phyloP scores from a whole-genome alignment of 2,113 vertebrate species.

The Dasypus novemcinctus region DNA sequence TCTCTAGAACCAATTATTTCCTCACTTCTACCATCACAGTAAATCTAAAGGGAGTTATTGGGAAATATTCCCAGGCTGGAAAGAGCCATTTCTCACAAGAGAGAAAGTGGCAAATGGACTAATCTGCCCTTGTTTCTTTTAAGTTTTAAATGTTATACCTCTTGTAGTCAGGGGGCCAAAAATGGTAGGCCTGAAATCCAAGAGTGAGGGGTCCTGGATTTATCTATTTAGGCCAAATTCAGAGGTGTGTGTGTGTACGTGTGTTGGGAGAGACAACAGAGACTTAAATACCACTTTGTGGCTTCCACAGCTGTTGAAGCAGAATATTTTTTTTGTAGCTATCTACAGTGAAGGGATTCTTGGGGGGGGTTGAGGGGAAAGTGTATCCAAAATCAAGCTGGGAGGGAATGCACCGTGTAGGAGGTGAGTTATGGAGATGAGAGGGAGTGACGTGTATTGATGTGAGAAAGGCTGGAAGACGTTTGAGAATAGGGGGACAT shows the following conservation, averaged over 20 bases:
- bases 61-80: conserved; percentile 25
- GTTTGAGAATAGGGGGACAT: background rate
- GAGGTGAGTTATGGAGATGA: background rate
- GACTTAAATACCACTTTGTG: conserved; percentile 18
- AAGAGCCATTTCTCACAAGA: conserved; percentile 12
- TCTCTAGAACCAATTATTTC: conserved; percentile 32
- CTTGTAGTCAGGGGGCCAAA: conserved; percentile 4
- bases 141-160: background rate
- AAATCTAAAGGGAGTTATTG: conserved; percentile 41
- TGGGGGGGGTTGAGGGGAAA: background rate
- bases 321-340: background rate
- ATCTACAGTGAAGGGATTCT: background rate
- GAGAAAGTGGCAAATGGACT: conserved; percentile 13
- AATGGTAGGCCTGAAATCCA: conserved; percentile 1
- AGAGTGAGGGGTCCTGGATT: background rate
- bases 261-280: background rate
- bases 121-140: background rate
- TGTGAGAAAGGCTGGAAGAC: background rate
- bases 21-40: conserved; percentile 17
- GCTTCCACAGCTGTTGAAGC: conserved; percentile 10
- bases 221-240: conserved; percentile 24
- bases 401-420: background rate
- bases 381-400: conserved; percentile 1
- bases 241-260: background rate
- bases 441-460: background rate